A percentile compares a stretch with the other conserved stretches of the same genome.
Evolutionary conservation across 64 coral and sea anemone species (phyloP).

Genomic region (Catalaphyllia jardinei): DNA sequence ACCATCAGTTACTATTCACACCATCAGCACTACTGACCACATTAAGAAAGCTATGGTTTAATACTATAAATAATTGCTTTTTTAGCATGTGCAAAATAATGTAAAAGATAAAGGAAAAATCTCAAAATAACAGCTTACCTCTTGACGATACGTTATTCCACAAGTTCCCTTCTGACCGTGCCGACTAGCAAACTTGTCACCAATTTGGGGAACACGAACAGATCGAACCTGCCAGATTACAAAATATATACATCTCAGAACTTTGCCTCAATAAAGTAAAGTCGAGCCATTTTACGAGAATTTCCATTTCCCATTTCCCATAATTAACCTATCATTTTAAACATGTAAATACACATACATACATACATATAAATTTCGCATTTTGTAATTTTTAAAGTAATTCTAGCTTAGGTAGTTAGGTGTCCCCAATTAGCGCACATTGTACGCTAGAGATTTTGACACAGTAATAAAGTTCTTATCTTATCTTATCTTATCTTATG

Average conservation of each 20-base stretch:
- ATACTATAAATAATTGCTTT: neutral
- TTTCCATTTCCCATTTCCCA: no score
- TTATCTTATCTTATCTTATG: no score
- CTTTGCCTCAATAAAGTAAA: no score
- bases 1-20: neutral
- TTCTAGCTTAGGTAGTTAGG: no score
- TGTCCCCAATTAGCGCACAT: no score
- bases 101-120: neutral
- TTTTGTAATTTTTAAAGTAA: no score
- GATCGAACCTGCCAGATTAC: slow-evolving; percentile 79
- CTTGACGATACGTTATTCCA: slow-evolving; percentile 98
- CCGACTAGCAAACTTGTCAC: slow-evolving; percentile 99
- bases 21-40: neutral
- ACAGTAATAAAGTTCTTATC: no score
- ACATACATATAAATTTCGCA: no score
- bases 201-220: slow-evolving; percentile 94
- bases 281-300: no score
- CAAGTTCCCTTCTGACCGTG: slow-evolving; percentile 99
- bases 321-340: no score
- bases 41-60: neutral
- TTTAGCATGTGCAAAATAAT: neutral
- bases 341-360: no score
- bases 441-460: no score
- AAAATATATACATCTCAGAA: neutral
- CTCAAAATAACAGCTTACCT: slow-evolving; percentile 51